These are phyloP conservation scores for Carpatolechia fugitivella DNA, from an alignment of 2,888 invertebrate species.

Conservation along the genomic window DNA sequence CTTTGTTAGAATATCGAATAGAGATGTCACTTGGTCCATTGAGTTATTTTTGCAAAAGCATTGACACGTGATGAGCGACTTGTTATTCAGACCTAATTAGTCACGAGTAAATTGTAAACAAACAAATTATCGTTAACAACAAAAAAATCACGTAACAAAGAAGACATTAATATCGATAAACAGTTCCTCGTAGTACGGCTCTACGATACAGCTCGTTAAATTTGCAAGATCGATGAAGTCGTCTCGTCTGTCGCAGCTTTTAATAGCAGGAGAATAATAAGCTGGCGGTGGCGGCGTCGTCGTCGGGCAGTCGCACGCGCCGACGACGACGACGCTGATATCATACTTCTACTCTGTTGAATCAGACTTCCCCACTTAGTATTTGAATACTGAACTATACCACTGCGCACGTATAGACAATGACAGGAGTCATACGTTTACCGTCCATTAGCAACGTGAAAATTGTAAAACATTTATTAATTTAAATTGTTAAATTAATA, in stretches of 20 bases:
- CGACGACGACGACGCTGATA: background rate
- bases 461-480: too few relatives aligned
- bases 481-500: too few relatives aligned
- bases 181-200: background rate
- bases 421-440: too few relatives aligned
- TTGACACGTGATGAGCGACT: too few relatives aligned
- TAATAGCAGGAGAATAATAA: constrained; percentile 5
- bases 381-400: background rate
- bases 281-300: background rate
- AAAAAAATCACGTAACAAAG: too few relatives aligned
- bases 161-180: background rate
- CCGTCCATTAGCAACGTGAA: too few relatives aligned
- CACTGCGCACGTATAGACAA: background rate
- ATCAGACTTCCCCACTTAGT: background rate
- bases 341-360: background rate
- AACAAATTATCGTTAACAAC: too few relatives aligned
- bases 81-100: too few relatives aligned
- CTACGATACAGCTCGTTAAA: constrained; percentile 9
- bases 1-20: too few relatives aligned
- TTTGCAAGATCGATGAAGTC: constrained; percentile 11
- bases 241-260: constrained; percentile 1
- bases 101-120: too few relatives aligned
- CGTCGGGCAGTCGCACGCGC: background rate
- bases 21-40: too few relatives aligned
- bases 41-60: too few relatives aligned